Conservation (phyloP, 2,797 vertebrate species). For the Pipistrellus pygmaeus region DNA sequence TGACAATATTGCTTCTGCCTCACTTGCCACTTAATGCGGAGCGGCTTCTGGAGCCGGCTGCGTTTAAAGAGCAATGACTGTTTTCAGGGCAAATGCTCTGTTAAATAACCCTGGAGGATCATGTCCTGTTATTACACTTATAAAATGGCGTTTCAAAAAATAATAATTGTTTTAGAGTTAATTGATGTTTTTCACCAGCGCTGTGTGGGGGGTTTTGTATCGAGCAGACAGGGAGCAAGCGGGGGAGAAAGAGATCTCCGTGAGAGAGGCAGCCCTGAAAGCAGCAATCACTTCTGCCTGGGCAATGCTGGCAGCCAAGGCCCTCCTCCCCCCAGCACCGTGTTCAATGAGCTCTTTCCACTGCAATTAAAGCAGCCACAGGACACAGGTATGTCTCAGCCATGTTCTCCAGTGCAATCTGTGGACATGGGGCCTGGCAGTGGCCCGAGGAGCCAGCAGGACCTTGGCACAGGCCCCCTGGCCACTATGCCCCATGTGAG, state of each 20-base stretch:
- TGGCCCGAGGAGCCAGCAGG: background rate
- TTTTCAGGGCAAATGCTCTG: constrained; percentile 89
- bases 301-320: constrained; percentile 30
- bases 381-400: constrained; percentile 40
- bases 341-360: background rate
- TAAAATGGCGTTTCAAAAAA: constrained; percentile 89
- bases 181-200: constrained; percentile 87
- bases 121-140: constrained; percentile 88
- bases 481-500: constrained; percentile 22
- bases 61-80: constrained; percentile 88
- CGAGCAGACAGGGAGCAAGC: constrained; percentile 55
- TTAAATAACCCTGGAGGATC: constrained; percentile 90
- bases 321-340: background rate
- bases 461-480: constrained; percentile 54
- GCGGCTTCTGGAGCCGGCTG: constrained; percentile 86
- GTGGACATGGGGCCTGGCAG: background rate
- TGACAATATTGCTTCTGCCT: constrained; percentile 87
- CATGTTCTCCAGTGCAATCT: accelerated
- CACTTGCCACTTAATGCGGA: constrained; percentile 86
- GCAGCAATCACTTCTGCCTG: constrained; percentile 54
- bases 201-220: constrained; percentile 81
- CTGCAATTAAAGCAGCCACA: background rate
- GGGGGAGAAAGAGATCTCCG: constrained; percentile 71
- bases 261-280: constrained; percentile 50
- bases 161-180: constrained; percentile 90